Evolutionary conservation across 2,888 invertebrate species (phyloP).

Genomic region (Protonemura montana): DNA sequence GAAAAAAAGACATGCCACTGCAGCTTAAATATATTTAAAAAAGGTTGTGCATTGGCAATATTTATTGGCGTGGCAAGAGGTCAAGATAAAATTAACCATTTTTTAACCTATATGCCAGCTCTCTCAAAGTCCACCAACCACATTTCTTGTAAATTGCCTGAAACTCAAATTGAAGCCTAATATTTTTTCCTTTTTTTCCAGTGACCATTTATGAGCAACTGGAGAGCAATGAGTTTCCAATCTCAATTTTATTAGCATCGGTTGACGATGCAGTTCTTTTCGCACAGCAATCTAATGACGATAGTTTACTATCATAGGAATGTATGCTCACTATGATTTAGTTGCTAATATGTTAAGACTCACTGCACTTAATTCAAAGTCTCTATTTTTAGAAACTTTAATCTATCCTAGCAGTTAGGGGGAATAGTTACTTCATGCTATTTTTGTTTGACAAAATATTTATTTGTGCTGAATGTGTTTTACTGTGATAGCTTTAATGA

Average conservation of each 20-base stretch:
- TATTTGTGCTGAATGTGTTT: background rate
- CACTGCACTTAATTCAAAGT: background rate
- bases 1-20: too few relatives aligned
- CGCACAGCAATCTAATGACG: constrained; percentile 25
- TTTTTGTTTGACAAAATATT: constrained; percentile 12
- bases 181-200: constrained; percentile 46
- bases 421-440: background rate
- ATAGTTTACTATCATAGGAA: background rate
- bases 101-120: background rate
- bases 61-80: too few relatives aligned
- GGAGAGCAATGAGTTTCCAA: constrained; percentile 55
- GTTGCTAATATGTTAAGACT: background rate
- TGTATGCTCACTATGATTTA: background rate
- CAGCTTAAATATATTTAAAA: too few relatives aligned
- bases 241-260: constrained; percentile 58
- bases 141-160: too few relatives aligned
- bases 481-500: constrained; percentile 19
- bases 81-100: background rate
- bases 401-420: background rate
- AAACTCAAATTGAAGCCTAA: too few relatives aligned
- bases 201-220: constrained; percentile 53
- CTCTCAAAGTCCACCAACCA: background rate
- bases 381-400: background rate
- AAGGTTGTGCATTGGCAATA: too few relatives aligned
- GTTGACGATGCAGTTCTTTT: constrained; percentile 59